Conservation (phyloP, 2,888 invertebrate genomes). For the Oxyteleia sp. region DNA sequence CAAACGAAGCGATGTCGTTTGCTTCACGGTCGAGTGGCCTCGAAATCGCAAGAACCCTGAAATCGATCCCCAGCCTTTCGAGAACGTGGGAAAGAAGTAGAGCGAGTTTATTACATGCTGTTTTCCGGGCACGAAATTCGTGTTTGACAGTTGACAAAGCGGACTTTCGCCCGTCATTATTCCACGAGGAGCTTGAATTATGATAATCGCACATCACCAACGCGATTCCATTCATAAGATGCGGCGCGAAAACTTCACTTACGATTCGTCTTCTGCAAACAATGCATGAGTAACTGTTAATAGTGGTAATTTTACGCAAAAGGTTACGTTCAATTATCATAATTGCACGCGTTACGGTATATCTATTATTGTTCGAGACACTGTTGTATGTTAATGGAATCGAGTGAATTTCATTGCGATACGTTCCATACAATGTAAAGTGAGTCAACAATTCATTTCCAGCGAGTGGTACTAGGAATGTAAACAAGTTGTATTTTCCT, state of each 20-base stretch:
- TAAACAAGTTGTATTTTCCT: no score
- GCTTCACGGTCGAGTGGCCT: constrained; percentile 76
- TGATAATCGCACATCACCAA: background rate
- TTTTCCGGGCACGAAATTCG: constrained; percentile 57
- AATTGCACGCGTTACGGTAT: constrained; percentile 63
- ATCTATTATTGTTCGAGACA: constrained; percentile 48
- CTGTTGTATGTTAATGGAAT: constrained; percentile 58
- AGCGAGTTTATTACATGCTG: constrained; percentile 37
- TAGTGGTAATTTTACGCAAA: constrained; percentile 58
- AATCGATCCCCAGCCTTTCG: constrained; percentile 79
- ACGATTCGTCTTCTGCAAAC: constrained; percentile 13
- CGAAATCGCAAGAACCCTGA: constrained; percentile 80
- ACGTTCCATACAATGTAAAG: no score
- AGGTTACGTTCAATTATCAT: constrained; percentile 63
- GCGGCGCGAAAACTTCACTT: constrained; percentile 29
- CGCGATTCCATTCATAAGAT: constrained; percentile 43
- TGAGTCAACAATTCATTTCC: no score
- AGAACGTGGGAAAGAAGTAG: constrained; percentile 80
- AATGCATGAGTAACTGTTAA: constrained; percentile 44
- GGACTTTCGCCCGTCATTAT: constrained; percentile 32
- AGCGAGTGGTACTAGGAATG: no score
- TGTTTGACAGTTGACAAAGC: constrained; percentile 57
- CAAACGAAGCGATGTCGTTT: constrained; percentile 46
- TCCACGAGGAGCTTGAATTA: background rate
- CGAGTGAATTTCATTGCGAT: constrained; percentile 26